These are phyloP conservation scores for Narcine bancroftii DNA, from an alignment of 2,113 vertebrate genomes.

Conservation along the genomic window DNA sequence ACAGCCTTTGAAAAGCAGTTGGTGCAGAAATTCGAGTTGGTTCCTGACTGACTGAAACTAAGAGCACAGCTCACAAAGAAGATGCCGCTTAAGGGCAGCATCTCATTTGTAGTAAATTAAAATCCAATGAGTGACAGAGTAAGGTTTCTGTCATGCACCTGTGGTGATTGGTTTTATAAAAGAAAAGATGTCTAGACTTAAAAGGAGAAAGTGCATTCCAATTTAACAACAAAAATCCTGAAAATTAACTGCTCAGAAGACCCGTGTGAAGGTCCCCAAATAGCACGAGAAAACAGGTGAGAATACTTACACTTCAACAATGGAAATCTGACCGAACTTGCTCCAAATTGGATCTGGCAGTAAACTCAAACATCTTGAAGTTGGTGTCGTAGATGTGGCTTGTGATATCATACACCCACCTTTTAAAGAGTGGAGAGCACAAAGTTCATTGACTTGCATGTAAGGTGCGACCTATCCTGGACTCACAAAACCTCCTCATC, in stretches of 20 bases:
- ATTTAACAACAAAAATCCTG: neutral
- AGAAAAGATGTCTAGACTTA: neutral
- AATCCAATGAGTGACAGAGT: constrained; percentile 1
- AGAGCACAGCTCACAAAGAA: neutral
- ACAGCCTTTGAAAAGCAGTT: neutral
- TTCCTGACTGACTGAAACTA: neutral
- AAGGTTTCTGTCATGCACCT: neutral
- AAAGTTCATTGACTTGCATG: too few species aligned
- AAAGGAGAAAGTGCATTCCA: neutral
- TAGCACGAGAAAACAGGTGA: neutral
- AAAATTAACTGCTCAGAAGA: neutral
- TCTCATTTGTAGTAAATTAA: constrained; percentile 4
- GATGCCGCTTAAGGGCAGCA: neutral
- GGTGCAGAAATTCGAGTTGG: neutral
- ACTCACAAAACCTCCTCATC: too few species aligned
- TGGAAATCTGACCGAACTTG: neutral
- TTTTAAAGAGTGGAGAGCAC: too few species aligned
- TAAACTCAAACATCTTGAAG: neutral
- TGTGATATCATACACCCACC: too few species aligned
- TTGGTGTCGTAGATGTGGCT: neutral
- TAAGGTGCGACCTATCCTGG: too few species aligned
- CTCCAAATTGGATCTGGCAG: too few species aligned
- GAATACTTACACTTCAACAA: too few species aligned
- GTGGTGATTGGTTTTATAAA: neutral
- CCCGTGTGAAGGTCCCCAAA: neutral